Evolutionary conservation across 2,888 invertebrate species (phyloP).

Genomic region (Spodoptera littoralis): DNA sequence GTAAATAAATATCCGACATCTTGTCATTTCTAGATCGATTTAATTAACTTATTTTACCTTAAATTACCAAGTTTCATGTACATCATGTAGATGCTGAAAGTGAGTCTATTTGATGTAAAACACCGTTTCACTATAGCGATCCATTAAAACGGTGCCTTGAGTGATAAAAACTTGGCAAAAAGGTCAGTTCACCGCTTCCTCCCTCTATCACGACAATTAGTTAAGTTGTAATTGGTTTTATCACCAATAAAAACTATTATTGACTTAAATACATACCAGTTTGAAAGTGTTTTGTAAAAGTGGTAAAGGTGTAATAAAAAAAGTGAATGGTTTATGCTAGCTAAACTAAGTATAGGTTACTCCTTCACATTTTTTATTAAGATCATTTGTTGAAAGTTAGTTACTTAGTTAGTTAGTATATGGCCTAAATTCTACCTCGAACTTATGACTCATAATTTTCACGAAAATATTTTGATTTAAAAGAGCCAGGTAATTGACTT

Average conservation of each 20-base stretch:
- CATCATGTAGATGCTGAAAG: conserved; percentile 1
- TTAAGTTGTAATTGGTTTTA: conserved; percentile 57
- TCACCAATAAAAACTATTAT: conserved; percentile 51
- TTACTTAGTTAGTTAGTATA: too few species aligned
- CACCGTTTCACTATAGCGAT: conserved; percentile 47
- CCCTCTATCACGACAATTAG: conserved; percentile 69
- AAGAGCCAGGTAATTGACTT: too few species aligned
- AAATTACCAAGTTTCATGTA: too few species aligned
- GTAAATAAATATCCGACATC: conserved; percentile 23
- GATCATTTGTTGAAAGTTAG: not conserved
- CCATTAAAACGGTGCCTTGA: conserved; percentile 66
- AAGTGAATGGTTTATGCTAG: conserved; percentile 21
- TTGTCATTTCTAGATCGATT: conserved; percentile 16
- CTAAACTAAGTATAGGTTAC: conserved; percentile 4
- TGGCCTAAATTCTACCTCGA: too few species aligned
- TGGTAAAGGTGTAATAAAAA: conserved; percentile 15
- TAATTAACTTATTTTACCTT: conserved; percentile 7
- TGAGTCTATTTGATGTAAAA: conserved; percentile 54
- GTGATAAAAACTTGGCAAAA: conserved; percentile 68
- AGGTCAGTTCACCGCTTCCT: conserved; percentile 74
- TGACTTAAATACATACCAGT: conserved; percentile 29
- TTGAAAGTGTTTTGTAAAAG: conserved; percentile 43
- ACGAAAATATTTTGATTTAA: too few species aligned
- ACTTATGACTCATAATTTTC: too few species aligned
- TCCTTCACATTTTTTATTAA: not conserved